Conservation (phyloP, 2,113 vertebrate species). For the Siphamia tubifer region DNA sequence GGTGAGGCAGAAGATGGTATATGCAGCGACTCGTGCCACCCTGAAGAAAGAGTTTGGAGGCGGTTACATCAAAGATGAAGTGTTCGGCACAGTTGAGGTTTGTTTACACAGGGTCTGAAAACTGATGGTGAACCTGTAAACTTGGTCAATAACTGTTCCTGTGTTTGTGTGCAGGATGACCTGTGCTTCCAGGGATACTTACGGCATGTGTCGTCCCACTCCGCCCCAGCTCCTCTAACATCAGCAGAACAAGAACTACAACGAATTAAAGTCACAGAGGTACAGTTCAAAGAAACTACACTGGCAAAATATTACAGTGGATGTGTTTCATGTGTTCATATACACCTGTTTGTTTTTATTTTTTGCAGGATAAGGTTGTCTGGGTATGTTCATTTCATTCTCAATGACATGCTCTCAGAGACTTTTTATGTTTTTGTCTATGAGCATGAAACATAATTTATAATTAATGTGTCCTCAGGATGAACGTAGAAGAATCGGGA, state of each 20-base stretch:
- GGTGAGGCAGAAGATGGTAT: conserved; percentile 99
- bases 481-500: conserved; percentile 73
- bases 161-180: conserved; percentile 84
- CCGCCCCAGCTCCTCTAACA: conserved; percentile 89
- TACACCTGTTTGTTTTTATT: neutral
- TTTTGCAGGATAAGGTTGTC: conserved; percentile 78
- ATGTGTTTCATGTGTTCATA: no score
- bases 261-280: conserved; percentile 95
- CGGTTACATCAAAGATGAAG: conserved; percentile 94
- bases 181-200: conserved; percentile 92
- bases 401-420: neutral
- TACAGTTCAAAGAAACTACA: conserved; percentile 25
- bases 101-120: neutral
- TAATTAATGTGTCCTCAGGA: conserved; percentile 68
- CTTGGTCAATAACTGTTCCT: neutral
- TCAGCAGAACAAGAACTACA: conserved; percentile 92
- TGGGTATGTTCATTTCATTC: conserved; percentile 66
- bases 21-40: conserved; percentile 94
- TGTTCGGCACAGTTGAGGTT: conserved; percentile 97
- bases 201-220: conserved; percentile 88
- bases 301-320: neutral
- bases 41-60: conserved; percentile 99
- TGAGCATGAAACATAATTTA: neutral
- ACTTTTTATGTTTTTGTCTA: neutral
- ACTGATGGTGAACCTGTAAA: neutral